Evolutionary conservation across 2,888 invertebrate species (phyloP), one percentile per base, ranked within the genome.

Genomic region (Temnothorax unifasciatus): DNA sequence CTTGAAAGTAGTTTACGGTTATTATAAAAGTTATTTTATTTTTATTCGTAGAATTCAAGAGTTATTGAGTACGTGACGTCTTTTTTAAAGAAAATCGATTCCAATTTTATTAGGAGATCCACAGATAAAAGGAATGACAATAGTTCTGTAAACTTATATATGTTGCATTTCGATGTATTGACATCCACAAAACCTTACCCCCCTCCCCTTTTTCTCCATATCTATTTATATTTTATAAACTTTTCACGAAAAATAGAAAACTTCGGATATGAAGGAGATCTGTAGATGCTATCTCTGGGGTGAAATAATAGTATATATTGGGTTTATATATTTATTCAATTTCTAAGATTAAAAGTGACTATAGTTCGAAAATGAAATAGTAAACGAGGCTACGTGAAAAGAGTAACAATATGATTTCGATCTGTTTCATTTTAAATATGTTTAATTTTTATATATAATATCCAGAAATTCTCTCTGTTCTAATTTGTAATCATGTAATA

Each of bases 221-320:
- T 75, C 15, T 63, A 21, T 75, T 75, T 75, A 59, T 59, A 25
- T 59, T 74, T 74, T 59, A 63, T 50, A 47, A 63, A 75, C 21
- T 50, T 29, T 63, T 34, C 5, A 59, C 18, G 41, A 47, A 63
- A 63, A 75, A 75, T 75, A 47, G 74, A 18, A 57, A 50, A 73
- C 21, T 18, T 73, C 5, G 3, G 21, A 38, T 34, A 73, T 41
- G 41, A 59, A 63, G 47, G 47, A 15, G 8, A 50, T 75, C 34
- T 34, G n/a, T 57, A 4, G 11, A 75, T 11, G 9, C 9, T 47
- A 13, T 75, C 38, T 73, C 57, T 57, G 15, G 9, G 21, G 18
- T 54, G 34, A 63, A 63, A 63, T 63, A 50, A 34, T 5, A 75
- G 5, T 61, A 63, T 47, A 47, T 44, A 8, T 57, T 21, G n/a